Conservation (phyloP, 2,113 vertebrate species). For the Macaca fascicularis region T2T-MFA8v1.1 NC_088390.1:50209501-50210000, state of each 20-base stretch:
- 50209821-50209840: neutral
- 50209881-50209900: neutral
- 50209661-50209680: neutral
- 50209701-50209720: neutral
- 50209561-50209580: neutral
- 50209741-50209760: neutral
- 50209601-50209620: slow-evolving; percentile 4
- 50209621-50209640: neutral
- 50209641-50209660: neutral
- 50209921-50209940: neutral
- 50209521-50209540: neutral
- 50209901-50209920: neutral
- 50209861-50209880: neutral
- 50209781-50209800: neutral
- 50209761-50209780: neutral
- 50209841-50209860: neutral
- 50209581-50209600: neutral
- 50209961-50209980: slow-evolving; percentile 54
- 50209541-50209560: neutral
- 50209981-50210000: slow-evolving; percentile 58
- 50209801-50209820: neutral
- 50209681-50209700: neutral
- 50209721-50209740: neutral
- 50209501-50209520: neutral
- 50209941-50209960: slow-evolving; percentile 21